phyloP scores from a whole-genome alignment of 2,113 vertebrate species.

The Sapajus apella region DNA sequence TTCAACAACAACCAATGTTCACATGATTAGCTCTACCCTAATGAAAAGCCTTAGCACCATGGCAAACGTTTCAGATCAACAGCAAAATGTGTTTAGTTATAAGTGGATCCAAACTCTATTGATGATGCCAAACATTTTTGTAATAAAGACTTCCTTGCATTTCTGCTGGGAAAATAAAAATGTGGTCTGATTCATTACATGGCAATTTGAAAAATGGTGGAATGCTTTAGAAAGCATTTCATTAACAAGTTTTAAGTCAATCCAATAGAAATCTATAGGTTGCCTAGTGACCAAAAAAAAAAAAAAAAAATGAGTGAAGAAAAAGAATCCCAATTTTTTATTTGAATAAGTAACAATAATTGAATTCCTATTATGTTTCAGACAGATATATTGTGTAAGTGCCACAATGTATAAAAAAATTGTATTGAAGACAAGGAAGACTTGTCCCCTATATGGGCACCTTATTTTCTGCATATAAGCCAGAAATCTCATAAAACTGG shows the following conservation, averaged over 20 bases:
- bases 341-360: slow-evolving; percentile 4
- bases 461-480: neutral
- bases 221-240: neutral
- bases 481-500: neutral
- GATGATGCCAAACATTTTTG: neutral
- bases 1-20: neutral
- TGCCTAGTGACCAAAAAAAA: neutral
- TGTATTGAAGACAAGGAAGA: neutral
- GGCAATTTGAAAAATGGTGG: neutral
- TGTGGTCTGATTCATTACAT: neutral
- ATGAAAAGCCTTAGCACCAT: neutral
- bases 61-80: neutral
- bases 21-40: neutral
- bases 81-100: neutral
- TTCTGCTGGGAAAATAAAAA: slow-evolving; percentile 21
- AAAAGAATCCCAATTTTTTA: neutral
- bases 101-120: neutral
- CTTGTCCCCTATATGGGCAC: neutral
- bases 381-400: neutral
- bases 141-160: neutral
- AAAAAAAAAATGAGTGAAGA: neutral
- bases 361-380: neutral
- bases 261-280: neutral
- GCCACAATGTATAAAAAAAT: neutral
- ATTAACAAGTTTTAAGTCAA: slow-evolving; percentile 32